Evolutionary conservation across 2,113 vertebrate genomes (phyloP).

Genomic region (Corynorhinus townsendii): DNA sequence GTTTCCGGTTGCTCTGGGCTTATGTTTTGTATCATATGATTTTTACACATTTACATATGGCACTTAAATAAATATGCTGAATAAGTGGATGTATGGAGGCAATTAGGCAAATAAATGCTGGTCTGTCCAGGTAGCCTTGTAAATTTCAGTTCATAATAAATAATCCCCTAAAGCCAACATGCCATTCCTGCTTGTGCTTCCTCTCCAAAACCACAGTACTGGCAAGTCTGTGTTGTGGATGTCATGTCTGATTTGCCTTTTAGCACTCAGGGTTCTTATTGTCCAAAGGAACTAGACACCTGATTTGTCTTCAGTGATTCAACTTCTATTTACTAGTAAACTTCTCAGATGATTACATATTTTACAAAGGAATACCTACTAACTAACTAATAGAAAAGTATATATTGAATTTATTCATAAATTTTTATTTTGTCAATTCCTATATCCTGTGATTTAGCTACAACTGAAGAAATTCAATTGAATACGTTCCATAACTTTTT

Average conservation of each 20-base stretch:
- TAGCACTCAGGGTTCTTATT: not conserved
- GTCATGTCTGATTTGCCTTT: not conserved
- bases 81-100: not conserved
- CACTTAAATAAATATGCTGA: not conserved
- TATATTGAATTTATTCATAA: not conserved
- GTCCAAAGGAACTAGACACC: not conserved
- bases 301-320: not conserved
- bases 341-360: not conserved
- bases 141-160: not conserved
- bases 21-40: not conserved
- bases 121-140: not conserved
- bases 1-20: not conserved
- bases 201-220: not conserved
- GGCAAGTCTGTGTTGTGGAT: not conserved
- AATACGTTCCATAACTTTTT: not conserved
- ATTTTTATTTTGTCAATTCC: not conserved
- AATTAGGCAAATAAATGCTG: not conserved
- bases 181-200: not conserved
- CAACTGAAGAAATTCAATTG: not conserved
- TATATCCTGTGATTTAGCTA: not conserved
- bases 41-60: not conserved
- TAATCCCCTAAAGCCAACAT: not conserved
- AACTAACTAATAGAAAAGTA: not conserved
- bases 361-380: not conserved
- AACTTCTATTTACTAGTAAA: not conserved